Conservation (phyloP, 2,888 invertebrate genomes). For the Odontomyia ornata region DNA sequence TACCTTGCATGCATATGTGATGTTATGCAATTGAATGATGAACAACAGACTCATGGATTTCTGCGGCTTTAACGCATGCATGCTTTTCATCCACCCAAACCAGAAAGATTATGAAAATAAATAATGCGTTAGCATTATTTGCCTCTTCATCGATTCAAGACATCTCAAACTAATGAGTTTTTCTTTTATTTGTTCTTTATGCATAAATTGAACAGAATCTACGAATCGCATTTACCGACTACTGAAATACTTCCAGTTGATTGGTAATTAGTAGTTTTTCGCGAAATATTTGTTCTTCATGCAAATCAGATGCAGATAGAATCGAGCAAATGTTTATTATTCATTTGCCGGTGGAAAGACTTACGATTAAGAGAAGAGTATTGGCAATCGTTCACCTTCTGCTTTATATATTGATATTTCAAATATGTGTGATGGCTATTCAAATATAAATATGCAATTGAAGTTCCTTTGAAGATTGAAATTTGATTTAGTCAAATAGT, state of each 20-base stretch:
- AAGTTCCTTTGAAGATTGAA: no score
- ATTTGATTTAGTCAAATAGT: no score
- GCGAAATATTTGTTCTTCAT: background rate
- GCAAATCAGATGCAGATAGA: background rate
- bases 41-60: no score
- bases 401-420: no score
- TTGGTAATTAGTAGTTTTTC: background rate
- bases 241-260: background rate
- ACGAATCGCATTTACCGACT: background rate
- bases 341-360: background rate
- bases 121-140: background rate
- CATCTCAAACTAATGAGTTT: no score
- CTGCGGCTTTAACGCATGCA: background rate
- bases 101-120: background rate
- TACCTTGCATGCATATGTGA: no score
- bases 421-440: no score
- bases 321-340: background rate
- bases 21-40: no score
- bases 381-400: no score
- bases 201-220: no score
- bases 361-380: background rate
- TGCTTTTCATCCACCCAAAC: background rate
- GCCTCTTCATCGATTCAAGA: background rate
- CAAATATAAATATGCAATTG: no score
- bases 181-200: no score